A percentile compares a stretch with the other conserved stretches of the same genome.
Evolutionary conservation across 2,888 invertebrate genomes (phyloP).

Genomic region (Callyntrura guangdongensis): DNA sequence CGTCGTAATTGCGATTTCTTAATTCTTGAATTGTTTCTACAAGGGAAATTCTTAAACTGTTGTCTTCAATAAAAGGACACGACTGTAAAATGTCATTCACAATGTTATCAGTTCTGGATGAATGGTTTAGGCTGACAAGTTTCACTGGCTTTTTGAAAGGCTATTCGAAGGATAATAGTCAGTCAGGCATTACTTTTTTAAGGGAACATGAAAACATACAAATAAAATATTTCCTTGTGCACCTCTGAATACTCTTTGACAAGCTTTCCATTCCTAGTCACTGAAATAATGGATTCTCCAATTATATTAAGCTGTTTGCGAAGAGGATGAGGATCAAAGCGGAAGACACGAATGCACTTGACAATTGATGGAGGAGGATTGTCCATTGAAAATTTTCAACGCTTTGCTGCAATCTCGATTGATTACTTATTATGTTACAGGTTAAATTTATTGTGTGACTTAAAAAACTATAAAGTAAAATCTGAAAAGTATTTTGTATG

Average conservation of each 20-base stretch:
- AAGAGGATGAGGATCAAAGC: constrained; percentile 81
- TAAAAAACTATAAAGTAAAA: too few species aligned
- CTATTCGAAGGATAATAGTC: constrained; percentile 41
- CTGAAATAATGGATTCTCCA: constrained; percentile 71
- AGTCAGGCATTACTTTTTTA: background rate
- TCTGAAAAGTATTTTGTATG: background rate
- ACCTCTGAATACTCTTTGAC: constrained; percentile 73
- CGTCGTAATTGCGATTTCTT: constrained; percentile 76
- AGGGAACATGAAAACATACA: background rate
- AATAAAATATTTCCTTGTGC: background rate
- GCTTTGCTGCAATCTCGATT: background rate
- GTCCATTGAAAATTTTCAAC: constrained; percentile 65
- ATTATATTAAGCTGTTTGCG: constrained; percentile 74
- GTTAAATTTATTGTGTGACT: too few species aligned
- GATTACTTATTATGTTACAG: background rate
- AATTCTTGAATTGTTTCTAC: constrained; percentile 73
- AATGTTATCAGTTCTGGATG: constrained; percentile 60
- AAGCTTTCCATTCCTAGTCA: constrained; percentile 57
- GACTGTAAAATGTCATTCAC: constrained; percentile 69
- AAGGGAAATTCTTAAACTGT: constrained; percentile 59
- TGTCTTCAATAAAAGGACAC: constrained; percentile 76
- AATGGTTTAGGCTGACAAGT: constrained; percentile 60
- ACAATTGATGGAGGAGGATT: constrained; percentile 39
- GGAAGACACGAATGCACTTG: constrained; percentile 69
- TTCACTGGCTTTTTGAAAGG: constrained; percentile 78